Evolutionary conservation across 2,113 vertebrate genomes (phyloP), one percentile per base, ranked within the genome.

Genomic region (Ahaetulla prasina): DNA sequence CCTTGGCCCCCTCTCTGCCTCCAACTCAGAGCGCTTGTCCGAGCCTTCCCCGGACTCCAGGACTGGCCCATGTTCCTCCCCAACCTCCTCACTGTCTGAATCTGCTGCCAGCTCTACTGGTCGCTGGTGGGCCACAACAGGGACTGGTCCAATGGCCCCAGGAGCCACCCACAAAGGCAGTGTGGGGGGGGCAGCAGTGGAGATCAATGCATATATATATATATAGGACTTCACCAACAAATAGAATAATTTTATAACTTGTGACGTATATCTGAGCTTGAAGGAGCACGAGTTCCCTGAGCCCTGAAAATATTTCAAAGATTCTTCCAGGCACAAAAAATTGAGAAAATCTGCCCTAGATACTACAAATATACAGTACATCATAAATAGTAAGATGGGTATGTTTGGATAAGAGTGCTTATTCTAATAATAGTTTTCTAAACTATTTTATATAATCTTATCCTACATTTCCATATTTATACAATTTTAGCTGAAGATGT

Each of bases 181-280:
- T 30, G 22, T 8, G 57, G 10, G 57, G 10, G 25, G 57, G 0
- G 9, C 8, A 16, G 10, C 10, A 3, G 25, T 0, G 0, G 57
- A 30, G 11, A 3, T 63, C 57, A 63, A 30, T 63, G 57, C 1
- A 63, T 63, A 63, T 60, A 30, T 63, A 63, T 63, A 63, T 60
- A 30, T 63, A 30, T 60, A 57, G 55, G 57, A 8, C 57, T 60
- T 27, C 27, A 60, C 25, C 25, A 60, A 60, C 25, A 60, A 60
- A 60, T 27, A 27, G 9, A 63, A 14, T 63, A 57, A 25, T 57
- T 57, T 57, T 57, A 25, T 25, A 25, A 57, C 55, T 57, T 57
- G 55, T 57, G 23, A 23, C 23, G 23, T 25, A 27, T 57, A 27
- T 57, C 27, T 27, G 60, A 68, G 12, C 12, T 68, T 68, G 60